Conservation (phyloP, 2,888 invertebrate genomes). For the Chromoteleia sp. region DNA sequence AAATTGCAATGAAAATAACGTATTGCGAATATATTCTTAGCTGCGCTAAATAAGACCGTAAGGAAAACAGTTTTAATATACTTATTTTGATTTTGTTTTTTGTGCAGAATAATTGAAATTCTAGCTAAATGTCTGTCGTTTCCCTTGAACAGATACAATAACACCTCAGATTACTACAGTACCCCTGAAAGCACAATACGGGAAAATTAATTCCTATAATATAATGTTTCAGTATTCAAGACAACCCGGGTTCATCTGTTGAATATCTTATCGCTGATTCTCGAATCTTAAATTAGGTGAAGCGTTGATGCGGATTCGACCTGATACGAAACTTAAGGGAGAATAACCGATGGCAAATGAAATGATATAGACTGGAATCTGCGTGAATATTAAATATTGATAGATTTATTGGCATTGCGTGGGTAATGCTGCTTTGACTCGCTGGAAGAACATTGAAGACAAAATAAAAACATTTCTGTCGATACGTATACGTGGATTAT, state of each 20-base stretch:
- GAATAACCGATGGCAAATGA: slow-evolving; percentile 8
- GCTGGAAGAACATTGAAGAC: too few relatives aligned
- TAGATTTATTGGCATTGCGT: not conserved
- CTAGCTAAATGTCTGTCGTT: not conserved
- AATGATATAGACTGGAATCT: slow-evolving; percentile 18
- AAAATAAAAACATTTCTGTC: too few relatives aligned
- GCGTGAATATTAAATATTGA: slow-evolving; percentile 7
- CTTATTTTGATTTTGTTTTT: too few relatives aligned
- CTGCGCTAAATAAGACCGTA: too few relatives aligned
- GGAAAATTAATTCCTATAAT: not conserved
- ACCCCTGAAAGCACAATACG: not conserved
- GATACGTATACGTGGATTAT: not conserved
- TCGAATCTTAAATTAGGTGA: slow-evolving; percentile 14
- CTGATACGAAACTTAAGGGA: slow-evolving; percentile 1
- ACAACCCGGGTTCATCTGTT: slow-evolving; percentile 22
- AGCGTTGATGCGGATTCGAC: slow-evolving; percentile 24
- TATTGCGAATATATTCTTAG: too few relatives aligned
- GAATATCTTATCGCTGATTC: slow-evolving; percentile 41
- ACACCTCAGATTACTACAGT: slow-evolving; percentile 20
- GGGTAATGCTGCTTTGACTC: too few relatives aligned
- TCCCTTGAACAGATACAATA: slow-evolving; percentile 13
- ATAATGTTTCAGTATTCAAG: slow-evolving; percentile 28
- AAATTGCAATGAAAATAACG: too few relatives aligned
- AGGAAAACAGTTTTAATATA: too few relatives aligned
- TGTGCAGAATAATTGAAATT: not conserved